phyloP scores from a whole-genome alignment of 2,797 vertebrate genomes.

The Ispidina picta region DNA sequence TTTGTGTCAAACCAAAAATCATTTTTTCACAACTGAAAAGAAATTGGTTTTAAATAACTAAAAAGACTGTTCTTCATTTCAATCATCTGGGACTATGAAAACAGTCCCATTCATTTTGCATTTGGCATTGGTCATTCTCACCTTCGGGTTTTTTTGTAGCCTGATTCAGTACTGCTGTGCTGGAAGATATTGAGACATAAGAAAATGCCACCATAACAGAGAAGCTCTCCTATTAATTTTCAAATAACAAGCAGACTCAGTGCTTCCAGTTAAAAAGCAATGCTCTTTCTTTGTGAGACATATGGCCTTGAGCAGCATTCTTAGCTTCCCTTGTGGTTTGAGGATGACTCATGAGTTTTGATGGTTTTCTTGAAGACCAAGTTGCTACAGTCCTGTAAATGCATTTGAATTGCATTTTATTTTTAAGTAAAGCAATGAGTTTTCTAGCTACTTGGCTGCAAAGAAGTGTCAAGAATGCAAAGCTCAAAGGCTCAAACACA shows the following conservation, averaged over 20 bases:
- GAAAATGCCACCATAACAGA: neutral
- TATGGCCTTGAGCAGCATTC: slow-evolving; percentile 11
- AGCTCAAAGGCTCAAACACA: neutral
- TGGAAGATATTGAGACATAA: neutral
- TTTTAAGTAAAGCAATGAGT: neutral
- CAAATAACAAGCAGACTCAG: neutral
- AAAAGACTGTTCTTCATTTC: neutral
- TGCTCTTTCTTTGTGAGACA: neutral
- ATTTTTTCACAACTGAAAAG: neutral
- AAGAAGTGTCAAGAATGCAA: neutral
- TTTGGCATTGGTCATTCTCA: neutral
- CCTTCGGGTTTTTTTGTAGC: neutral
- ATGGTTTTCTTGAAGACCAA: neutral
- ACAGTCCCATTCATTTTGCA: neutral
- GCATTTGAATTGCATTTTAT: neutral
- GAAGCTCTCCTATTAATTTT: neutral
- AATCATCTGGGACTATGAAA: neutral
- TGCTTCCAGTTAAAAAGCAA: neutral
- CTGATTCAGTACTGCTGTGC: neutral
- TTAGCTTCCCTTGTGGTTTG: slow-evolving; percentile 44
- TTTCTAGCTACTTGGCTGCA: neutral
- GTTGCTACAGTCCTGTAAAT: neutral
- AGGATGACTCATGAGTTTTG: slow-evolving; percentile 41
- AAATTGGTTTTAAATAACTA: neutral
- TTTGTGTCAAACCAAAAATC: slow-evolving; percentile 2